Evolutionary conservation across 2,888 invertebrate species (phyloP).

Genomic region (Druceiella hillmani): DNA sequence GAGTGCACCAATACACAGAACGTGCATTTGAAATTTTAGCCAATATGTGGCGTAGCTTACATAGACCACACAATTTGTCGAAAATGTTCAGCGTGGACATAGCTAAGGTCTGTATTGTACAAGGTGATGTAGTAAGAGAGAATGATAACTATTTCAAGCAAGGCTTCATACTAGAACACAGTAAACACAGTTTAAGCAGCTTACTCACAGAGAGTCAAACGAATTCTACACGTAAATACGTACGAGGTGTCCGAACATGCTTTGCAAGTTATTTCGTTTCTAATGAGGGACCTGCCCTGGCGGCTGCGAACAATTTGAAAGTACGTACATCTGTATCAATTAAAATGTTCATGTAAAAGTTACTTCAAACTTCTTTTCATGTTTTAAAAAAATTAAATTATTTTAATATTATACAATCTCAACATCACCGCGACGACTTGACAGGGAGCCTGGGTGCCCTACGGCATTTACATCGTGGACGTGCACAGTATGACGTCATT

Average conservation of each 20-base stretch:
- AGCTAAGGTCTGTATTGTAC: conserved; percentile 10
- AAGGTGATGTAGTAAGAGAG: conserved; percentile 11
- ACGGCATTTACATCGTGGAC: too few relatives aligned
- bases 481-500: too few relatives aligned
- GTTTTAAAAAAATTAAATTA: too few relatives aligned
- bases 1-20: too few relatives aligned
- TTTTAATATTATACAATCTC: too few relatives aligned
- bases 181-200: too few relatives aligned
- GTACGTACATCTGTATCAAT: too few relatives aligned
- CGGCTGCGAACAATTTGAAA: conserved; percentile 8
- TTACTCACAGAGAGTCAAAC: too few relatives aligned
- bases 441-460: too few relatives aligned
- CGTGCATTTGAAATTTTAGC: too few relatives aligned
- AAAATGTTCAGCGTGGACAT: conserved; percentile 11
- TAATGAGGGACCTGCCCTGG: conserved; percentile 10
- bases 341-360: conserved; percentile 7
- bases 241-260: conserved; percentile 10
- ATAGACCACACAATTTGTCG: conserved; percentile 8
- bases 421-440: too few relatives aligned
- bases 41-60: conserved; percentile 10
- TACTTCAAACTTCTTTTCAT: too few relatives aligned
- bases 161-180: conserved; percentile 6
- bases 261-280: conserved; percentile 13
- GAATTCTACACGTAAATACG: conserved; percentile 13
- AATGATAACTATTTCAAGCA: conserved; percentile 10